Evolutionary conservation across 2,888 invertebrate genomes (phyloP).

Genomic region (Oxycera nigricornis): DNA sequence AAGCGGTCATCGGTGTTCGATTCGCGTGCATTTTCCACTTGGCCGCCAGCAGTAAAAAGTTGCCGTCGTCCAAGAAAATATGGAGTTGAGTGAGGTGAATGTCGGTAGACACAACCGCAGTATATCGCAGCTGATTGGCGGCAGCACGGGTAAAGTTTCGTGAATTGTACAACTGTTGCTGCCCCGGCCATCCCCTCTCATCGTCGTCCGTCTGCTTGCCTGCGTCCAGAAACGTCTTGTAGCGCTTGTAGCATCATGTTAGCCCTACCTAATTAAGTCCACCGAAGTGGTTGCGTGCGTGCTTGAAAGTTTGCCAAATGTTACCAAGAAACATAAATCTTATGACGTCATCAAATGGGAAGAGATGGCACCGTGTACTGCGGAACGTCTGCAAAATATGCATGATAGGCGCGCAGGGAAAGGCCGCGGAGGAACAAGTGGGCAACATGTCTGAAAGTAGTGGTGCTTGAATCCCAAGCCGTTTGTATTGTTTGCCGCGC

Average conservation of each 20-base stretch:
- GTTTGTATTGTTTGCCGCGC: background rate
- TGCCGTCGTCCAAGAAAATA: background rate
- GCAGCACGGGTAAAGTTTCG: constrained; percentile 25
- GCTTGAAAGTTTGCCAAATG: constrained; percentile 4
- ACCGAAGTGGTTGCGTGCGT: constrained; percentile 8
- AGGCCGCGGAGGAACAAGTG: background rate
- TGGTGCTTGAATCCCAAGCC: background rate
- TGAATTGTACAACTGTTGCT: background rate
- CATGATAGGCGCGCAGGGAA: background rate
- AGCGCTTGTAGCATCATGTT: background rate
- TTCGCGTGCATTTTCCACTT: background rate
- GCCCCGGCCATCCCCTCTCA: background rate
- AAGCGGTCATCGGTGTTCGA: background rate
- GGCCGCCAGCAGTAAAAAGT: background rate
- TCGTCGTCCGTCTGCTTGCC: background rate
- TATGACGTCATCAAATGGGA: constrained; percentile 13
- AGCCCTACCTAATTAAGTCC: background rate
- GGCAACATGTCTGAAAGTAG: background rate
- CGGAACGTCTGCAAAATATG: background rate
- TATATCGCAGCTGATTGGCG: constrained; percentile 59
- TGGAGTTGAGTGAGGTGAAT: constrained; percentile 42
- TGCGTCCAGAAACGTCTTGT: background rate
- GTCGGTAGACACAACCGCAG: constrained; percentile 60
- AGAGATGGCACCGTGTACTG: background rate
- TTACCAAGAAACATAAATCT: background rate